Percentiles rank a stretch among this genome's conserved stretches.
phyloP scores from a whole-genome alignment of 1,140 invertebrate species.

The Scaptomyza montana region DNA sequence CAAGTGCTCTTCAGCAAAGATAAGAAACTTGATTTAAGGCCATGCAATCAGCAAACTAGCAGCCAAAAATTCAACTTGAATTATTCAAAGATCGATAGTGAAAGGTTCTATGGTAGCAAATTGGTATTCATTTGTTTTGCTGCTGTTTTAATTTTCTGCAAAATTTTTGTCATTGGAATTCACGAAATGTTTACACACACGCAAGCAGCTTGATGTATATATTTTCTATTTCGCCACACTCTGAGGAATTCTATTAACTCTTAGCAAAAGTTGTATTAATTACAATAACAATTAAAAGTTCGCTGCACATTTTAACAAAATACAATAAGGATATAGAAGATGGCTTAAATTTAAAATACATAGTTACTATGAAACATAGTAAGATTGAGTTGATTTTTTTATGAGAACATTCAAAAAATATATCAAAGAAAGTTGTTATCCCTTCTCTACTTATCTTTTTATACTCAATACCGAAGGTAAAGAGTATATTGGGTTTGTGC shows the following conservation, averaged over 20 bases:
- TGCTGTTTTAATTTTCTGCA: neutral
- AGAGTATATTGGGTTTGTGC: too few relatives aligned
- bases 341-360: too few relatives aligned
- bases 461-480: too few relatives aligned
- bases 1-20: conserved; percentile 14
- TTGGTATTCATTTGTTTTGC: conserved; percentile 39
- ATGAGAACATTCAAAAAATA: too few relatives aligned
- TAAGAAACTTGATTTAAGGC: neutral
- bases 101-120: neutral
- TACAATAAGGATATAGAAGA: too few relatives aligned
- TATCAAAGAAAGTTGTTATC: neutral
- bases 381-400: too few relatives aligned
- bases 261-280: too few relatives aligned
- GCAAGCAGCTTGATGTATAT: neutral
- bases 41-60: conserved; percentile 21
- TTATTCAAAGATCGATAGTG: conserved; percentile 12
- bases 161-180: neutral
- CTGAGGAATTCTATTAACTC: neutral
- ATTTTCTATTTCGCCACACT: neutral
- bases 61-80: conserved; percentile 12
- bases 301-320: too few relatives aligned
- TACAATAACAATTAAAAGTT: too few relatives aligned
- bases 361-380: too few relatives aligned
- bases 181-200: neutral
- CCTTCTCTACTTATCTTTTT: conserved; percentile 5